Base-by-base conservation (phyloP, 2,113 vertebrate genomes). In the Indicator maculatus region DNA sequence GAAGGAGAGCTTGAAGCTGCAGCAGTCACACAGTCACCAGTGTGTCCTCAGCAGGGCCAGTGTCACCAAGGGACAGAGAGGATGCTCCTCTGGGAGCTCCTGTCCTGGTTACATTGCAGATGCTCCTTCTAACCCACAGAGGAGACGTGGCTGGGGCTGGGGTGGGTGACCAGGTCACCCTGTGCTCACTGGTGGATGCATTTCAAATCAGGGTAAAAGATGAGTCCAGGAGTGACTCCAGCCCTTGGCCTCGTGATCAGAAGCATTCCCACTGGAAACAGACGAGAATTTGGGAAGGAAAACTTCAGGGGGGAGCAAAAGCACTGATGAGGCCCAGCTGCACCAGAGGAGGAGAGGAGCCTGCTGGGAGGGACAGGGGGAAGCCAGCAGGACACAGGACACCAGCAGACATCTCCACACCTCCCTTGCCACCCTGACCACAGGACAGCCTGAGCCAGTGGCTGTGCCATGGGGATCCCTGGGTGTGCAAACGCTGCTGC, bases 291-390 rank as follows among this genome's bases (percentile, higher is more conserved):
- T 5, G 95, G 91, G 85, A 93, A 86, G 72, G 76, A 9, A 70
- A 87, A 31, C 65, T 94, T 91, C 85, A 83, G 82, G 79, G 85
- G 67, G 74, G 75, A 91, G 94, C 74, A 60, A 66, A 59, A 65
- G 44, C 8, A 10, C 60, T 96, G 95, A 96, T 5, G 41, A n/a
- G 87, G 75, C 61, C 84, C 96, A 96, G 96, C 96, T 96, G 96
- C 19, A 78, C 18, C 53, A 4, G 5, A 66, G 20, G 26, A 58
- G 70, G n/a, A 85, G 82, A 85, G 14, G 59, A 85, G 33, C 26
- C 60, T 0, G 1, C 18, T 0, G 0, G 19, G 44, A 88, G 7
- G 33, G 31, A 80, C 5, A 27, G 69, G 61, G 52, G 7, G 38
- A 19, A 36, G 53, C 18, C 5, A 0, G 52, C 21, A 26, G 73